Conservation (phyloP, 2,113 vertebrate species). For the Galeopterus variegatus region DNA sequence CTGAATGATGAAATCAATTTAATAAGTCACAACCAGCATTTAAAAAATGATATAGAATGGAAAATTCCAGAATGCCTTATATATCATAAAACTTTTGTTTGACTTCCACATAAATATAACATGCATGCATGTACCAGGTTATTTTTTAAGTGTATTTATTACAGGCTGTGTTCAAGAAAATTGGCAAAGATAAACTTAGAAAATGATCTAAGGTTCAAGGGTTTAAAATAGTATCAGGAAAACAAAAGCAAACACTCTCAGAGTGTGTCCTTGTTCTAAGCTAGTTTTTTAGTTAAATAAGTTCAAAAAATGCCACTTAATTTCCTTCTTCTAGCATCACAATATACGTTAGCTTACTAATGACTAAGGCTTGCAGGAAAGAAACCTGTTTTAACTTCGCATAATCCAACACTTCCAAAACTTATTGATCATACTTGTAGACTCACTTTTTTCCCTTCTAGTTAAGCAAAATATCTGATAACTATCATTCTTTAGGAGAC, state of each 20-base stretch:
- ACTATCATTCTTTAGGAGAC: not conserved
- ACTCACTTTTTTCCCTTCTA: not conserved
- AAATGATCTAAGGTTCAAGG: constrained; percentile 23
- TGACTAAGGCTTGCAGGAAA: not conserved
- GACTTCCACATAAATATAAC: not conserved
- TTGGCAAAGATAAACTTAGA: not conserved
- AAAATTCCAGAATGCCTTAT: not conserved
- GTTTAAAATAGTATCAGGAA: not conserved
- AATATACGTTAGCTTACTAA: not conserved
- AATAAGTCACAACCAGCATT: not conserved
- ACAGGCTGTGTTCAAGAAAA: not conserved
- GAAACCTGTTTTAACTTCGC: not conserved
- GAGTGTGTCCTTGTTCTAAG: not conserved
- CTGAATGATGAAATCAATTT: not conserved
- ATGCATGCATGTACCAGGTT: not conserved
- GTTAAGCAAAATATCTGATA: not conserved
- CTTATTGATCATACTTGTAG: not conserved
- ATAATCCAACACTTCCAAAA: constrained; percentile 37
- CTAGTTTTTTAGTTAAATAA: not conserved
- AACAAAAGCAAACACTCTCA: constrained; percentile 36
- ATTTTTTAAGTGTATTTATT: constrained; percentile 13
- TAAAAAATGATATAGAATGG: constrained; percentile 19
- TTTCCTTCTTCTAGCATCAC: constrained; percentile 36
- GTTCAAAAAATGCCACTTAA: not conserved
- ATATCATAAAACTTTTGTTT: constrained; percentile 17